phyloP scores from a whole-genome alignment of 2,888 invertebrate species.

The Mesochorus sp. region DNA sequence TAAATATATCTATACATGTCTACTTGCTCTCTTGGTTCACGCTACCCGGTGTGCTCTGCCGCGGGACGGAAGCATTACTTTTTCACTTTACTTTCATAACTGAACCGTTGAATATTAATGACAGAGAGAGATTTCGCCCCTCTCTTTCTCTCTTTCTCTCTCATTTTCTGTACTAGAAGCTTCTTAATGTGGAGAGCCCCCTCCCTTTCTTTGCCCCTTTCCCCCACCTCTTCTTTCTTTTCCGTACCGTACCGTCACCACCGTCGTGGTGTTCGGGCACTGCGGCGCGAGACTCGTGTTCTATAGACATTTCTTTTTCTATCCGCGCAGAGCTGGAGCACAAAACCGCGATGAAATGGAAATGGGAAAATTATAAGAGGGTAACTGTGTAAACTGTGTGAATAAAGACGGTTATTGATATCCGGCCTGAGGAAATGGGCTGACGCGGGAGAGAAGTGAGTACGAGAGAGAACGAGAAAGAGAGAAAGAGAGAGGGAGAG shows the following conservation, averaged over 20 bases:
- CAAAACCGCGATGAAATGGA: conserved; percentile 74
- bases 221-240: background rate
- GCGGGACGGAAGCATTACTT: conserved; percentile 74
- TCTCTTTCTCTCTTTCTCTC: conserved; percentile 29
- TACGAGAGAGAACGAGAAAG: too few relatives aligned
- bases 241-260: background rate
- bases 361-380: conserved; percentile 79
- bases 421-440: conserved; percentile 57
- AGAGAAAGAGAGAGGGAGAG: conserved; percentile 15
- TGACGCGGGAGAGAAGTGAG: conserved; percentile 16
- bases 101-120: conserved; percentile 81
- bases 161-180: conserved; percentile 56
- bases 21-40: conserved; percentile 13
- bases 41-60: conserved; percentile 19
- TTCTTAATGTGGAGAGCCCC: conserved; percentile 68
- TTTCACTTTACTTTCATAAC: conserved; percentile 82
- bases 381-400: conserved; percentile 77
- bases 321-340: conserved; percentile 35
- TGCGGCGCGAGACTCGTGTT: background rate
- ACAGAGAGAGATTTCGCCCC: conserved; percentile 68
- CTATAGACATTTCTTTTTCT: conserved; percentile 35
- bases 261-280: conserved; percentile 4
- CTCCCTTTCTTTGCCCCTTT: background rate
- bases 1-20: background rate
- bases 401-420: conserved; percentile 77